Evolutionary conservation across 2,888 invertebrate genomes (phyloP), one percentile per base, ranked within the genome.

Genomic region (Arenicola marina): DNA sequence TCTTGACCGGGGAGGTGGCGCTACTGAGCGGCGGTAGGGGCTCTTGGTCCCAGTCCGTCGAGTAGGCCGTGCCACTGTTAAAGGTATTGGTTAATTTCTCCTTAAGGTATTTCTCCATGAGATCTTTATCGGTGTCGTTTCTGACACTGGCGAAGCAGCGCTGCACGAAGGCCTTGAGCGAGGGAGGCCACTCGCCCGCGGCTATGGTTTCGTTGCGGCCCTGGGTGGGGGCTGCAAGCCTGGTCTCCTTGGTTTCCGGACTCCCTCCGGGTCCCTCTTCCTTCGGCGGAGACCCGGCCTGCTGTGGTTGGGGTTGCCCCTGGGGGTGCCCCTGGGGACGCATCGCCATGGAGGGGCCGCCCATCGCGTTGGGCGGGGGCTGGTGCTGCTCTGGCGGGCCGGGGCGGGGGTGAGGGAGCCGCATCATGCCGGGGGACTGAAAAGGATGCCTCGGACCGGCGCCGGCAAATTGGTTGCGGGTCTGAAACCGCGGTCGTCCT

Each of bases 1-100:
- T 24, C 28, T 31, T 46, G 3, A 29, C 4, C 26, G 43, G 15
- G 18, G 34, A n/a, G 4, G 57, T 34, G 29, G 51, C 24, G 48
- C n/a, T 21, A 7, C 11, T 48, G 26, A 7, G 7, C 7, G 18
- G 75, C 74, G 79, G 92, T 46, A 62, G 31, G 33, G 95, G 92
- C 82, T 98, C 97, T 68, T 88, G 89, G 75, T 91, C 91, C 99
- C 99, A 99, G 85, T 98, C 93, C 78, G 93, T 92, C 1, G 90
- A 89, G 89, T 91, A 91, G 51, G 95, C 87, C 71, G 92, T 91
- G 67, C 93, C 93, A 75, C 91, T 91, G 78, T 91, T 91, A 53
- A 94, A 92, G 21, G 95, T 92, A 62, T 91, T 89, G 58, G 93
- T 94, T 67, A 98, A 91, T 85, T 95, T 92, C 44, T 94, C 94